Conservation (phyloP, 1,140 invertebrate species). For the Xylocopa sonorina region DNA sequence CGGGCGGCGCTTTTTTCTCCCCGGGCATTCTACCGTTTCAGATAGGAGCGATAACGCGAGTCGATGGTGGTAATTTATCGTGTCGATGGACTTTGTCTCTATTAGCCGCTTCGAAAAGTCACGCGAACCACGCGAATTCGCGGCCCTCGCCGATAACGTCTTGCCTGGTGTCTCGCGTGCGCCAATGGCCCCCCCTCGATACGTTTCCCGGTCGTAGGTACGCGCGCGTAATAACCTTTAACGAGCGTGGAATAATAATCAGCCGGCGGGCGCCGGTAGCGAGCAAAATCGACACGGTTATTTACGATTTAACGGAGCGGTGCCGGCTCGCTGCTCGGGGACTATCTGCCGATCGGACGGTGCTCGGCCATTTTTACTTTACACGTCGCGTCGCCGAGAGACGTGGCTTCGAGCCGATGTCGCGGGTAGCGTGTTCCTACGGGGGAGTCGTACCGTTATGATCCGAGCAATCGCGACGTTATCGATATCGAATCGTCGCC, state of each 20-base stretch:
- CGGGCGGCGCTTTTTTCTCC: neutral
- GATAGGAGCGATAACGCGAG: conserved; percentile 26
- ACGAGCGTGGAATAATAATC: conserved; percentile 63
- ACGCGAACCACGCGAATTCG: conserved; percentile 30
- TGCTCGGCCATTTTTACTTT: conserved; percentile 8
- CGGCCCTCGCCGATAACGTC: conserved; percentile 15
- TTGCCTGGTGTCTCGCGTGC: too few relatives aligned
- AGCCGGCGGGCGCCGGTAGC: conserved; percentile 25
- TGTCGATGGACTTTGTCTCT: conserved; percentile 34
- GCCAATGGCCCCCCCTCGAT: conserved; percentile 10
- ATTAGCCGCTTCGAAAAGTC: conserved; percentile 34
- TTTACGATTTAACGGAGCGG: conserved; percentile 51
- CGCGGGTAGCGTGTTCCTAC: too few relatives aligned
- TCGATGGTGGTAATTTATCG: conserved; percentile 39
- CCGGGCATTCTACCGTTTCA: neutral
- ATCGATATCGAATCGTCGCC: conserved; percentile 15
- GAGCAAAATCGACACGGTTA: conserved; percentile 52
- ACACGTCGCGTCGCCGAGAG: neutral
- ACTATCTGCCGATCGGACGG: neutral
- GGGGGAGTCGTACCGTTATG: neutral
- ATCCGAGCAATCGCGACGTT: conserved; percentile 13
- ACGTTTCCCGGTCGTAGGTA: neutral
- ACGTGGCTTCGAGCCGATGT: neutral
- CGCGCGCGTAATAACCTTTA: conserved; percentile 55
- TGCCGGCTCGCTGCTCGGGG: too few relatives aligned